Conservation (phyloP, 1,140 invertebrate species). For the Eriosoma lanigerum region DNA sequence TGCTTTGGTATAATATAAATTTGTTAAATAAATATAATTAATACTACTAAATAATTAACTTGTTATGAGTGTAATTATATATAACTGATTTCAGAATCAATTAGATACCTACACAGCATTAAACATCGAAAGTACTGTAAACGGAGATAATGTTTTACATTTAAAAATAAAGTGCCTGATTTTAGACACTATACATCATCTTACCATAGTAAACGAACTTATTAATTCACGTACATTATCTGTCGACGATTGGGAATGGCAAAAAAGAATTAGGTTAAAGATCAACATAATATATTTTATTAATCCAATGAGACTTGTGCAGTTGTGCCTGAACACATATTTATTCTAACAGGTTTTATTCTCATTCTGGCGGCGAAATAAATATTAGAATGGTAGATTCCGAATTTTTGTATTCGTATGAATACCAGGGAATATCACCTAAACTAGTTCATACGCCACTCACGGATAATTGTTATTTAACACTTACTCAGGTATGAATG, state of each 20-base stretch:
- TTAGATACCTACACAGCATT: slow-evolving; percentile 67
- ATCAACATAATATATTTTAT: background rate
- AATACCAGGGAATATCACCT: slow-evolving; percentile 91
- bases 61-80: too few relatives aligned
- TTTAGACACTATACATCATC: slow-evolving; percentile 90
- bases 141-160: slow-evolving; percentile 59
- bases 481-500: slow-evolving; percentile 79
- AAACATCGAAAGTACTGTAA: slow-evolving; percentile 59
- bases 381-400: slow-evolving; percentile 80
- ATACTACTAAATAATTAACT: too few relatives aligned
- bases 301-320: too few relatives aligned
- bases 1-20: background rate
- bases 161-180: slow-evolving; percentile 79
- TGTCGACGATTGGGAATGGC: slow-evolving; percentile 85
- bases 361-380: slow-evolving; percentile 63
- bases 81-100: slow-evolving; percentile 59
- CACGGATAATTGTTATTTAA: slow-evolving; percentile 94
- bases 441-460: slow-evolving; percentile 91
- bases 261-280: slow-evolving; percentile 84
- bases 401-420: slow-evolving; percentile 93
- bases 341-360: slow-evolving; percentile 62
- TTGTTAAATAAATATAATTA: too few relatives aligned
- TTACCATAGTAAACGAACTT: slow-evolving; percentile 78
- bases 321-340: background rate
- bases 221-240: slow-evolving; percentile 68